These are phyloP conservation scores for Amblyornis subalaris DNA, from an alignment of 2,113 vertebrate genomes.

Conservation along the genomic window DNA sequence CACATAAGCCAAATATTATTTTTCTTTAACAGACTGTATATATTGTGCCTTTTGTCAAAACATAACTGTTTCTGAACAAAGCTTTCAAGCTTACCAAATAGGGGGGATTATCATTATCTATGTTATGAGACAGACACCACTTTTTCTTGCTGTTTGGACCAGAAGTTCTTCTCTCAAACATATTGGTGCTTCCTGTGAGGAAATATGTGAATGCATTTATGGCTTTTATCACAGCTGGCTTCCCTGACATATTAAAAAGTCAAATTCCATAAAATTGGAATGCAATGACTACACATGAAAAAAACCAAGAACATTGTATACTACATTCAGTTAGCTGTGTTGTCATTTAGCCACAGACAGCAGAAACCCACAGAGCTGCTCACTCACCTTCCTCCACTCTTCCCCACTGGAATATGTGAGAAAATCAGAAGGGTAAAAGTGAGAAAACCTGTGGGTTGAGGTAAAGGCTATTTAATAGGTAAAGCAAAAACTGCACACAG, in stretches of 20 bases:
- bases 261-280: neutral
- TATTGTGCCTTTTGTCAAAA: neutral
- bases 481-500: neutral
- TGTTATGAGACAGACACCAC: neutral
- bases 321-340: neutral
- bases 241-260: neutral
- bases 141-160: neutral
- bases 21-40: neutral
- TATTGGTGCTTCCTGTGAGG: neutral
- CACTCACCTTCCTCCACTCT: fast-evolving
- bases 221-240: neutral
- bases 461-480: neutral
- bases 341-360: neutral
- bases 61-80: neutral
- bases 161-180: neutral
- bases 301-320: neutral
- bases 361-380: neutral
- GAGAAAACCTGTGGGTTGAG: neutral
- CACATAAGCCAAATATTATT: neutral
- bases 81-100: neutral
- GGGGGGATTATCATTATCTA: fast-evolving
- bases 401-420: fast-evolving
- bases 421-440: neutral
- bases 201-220: neutral
- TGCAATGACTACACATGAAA: neutral